Base-by-base conservation (phyloP, 2,113 vertebrate genomes). In the Xenotilapia flavipinnis region DNA sequence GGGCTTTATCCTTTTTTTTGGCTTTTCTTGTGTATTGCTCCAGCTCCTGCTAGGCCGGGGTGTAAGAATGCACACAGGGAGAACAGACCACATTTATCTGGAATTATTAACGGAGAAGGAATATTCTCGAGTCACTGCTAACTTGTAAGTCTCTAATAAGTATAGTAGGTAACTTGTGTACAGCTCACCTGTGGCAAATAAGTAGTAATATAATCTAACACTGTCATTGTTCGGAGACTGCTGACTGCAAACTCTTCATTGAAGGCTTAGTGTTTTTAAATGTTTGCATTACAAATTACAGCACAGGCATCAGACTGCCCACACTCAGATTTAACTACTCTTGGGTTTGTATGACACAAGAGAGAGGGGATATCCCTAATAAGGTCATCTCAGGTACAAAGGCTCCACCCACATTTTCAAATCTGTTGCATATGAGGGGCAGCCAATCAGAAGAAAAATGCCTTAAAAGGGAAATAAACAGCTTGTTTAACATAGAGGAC, bases 381-480 rank as follows among this genome's bases (percentile, higher is more conserved):
- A 28, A 47, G 42, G 70, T 75, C 14, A 75, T 49, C 70, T 31
- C 23, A 75, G 4, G 15, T 28, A 0, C 42, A 75, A 42, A 75
- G 42, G 6, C 42, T 11, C 23, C 70, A 75, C 42, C 23, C 70
- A 47, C 15, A 7, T 49, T 28, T 75, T 19, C 23, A 47, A 75
- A 75, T 75, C 42, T 47, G 23, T 6, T 45, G 13, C 40, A 0
- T 31, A 49, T 11, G 42, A 75, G 70, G 15, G 70, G 23, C 70
- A 75, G 70, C 42, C 70, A 75, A 75, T 75, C 42, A 75, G 23
- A 75, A 75, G 42, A 19, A 75, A 11, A 26, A 28, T 47, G 23
- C 42, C 23, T 49, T 49, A 11, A 49, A 47, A 12, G 70, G 40
- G 23, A 75, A 28, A 28, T 75, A 49, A 49, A 75, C 40, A 45